Evolutionary conservation across 1,140 invertebrate genomes (phyloP).

Genomic region (Zaprionus gabonicus): DNA sequence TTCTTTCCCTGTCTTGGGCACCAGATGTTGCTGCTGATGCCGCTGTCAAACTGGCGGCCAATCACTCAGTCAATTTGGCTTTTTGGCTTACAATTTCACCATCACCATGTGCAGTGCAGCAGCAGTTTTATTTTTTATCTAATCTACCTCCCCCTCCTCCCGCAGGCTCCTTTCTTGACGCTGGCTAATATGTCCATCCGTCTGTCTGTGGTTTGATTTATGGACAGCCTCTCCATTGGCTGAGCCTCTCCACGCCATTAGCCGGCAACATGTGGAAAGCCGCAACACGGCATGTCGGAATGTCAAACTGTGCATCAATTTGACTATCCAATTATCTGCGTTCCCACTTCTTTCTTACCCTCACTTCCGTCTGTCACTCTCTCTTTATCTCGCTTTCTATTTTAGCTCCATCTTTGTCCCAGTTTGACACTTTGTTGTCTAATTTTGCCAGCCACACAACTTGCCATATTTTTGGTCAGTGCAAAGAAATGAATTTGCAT

Average conservation of each 20-base stretch:
- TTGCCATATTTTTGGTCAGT: neutral
- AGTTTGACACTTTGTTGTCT: slow-evolving; percentile 8
- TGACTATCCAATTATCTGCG: slow-evolving; percentile 51
- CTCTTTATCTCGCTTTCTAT: neutral
- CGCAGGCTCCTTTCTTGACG: slow-evolving; percentile 2
- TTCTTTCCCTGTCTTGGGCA: neutral
- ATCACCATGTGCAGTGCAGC: slow-evolving; percentile 47
- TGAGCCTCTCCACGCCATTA: slow-evolving; percentile 40
- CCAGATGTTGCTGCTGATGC: slow-evolving; percentile 40
- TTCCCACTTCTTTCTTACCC: neutral
- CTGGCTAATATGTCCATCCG: slow-evolving; percentile 47
- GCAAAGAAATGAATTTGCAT: slow-evolving; percentile 18
- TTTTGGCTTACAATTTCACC: slow-evolving; percentile 52
- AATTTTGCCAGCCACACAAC: slow-evolving; percentile 8
- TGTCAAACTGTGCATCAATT: slow-evolving; percentile 52
- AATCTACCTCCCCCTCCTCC: neutral
- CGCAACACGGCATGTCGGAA: slow-evolving; percentile 19
- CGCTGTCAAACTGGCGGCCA: slow-evolving; percentile 45
- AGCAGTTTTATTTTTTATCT: slow-evolving; percentile 6
- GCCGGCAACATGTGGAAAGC: slow-evolving; percentile 38
- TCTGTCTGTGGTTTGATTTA: slow-evolving; percentile 52
- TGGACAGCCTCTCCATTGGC: slow-evolving; percentile 31
- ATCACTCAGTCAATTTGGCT: slow-evolving; percentile 57
- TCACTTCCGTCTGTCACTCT: neutral
- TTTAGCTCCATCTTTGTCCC: neutral